Evolutionary conservation across 2,888 invertebrate species (phyloP).

Genomic region (Acleris sparsana): DNA sequence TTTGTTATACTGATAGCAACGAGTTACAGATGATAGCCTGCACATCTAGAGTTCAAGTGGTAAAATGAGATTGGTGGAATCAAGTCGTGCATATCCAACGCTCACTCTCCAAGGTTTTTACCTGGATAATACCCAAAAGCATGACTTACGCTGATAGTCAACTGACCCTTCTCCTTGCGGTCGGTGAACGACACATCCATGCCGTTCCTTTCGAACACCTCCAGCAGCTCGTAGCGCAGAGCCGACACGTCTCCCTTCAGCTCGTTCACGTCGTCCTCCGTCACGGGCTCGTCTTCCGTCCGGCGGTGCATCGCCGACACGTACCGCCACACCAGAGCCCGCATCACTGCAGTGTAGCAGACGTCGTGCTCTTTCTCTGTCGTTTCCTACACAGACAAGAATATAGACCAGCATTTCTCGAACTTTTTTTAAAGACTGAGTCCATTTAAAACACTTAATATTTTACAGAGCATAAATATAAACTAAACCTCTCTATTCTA

Average conservation of each 20-base stretch:
- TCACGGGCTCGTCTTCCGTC: constrained; percentile 92
- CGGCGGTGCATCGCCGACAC: constrained; percentile 93
- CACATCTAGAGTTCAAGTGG: too few relatives aligned
- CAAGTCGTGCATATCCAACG: too few relatives aligned
- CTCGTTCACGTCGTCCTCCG: constrained; percentile 96
- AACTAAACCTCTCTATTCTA: too few relatives aligned
- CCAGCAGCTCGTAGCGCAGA: constrained; percentile 95
- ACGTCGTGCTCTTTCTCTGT: constrained; percentile 87
- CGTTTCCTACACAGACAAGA: constrained; percentile 66
- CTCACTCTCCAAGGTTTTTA: too few relatives aligned
- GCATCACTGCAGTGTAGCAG: constrained; percentile 92
- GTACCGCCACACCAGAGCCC: constrained; percentile 94
- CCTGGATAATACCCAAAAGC: too few relatives aligned
- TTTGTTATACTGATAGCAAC: too few relatives aligned
- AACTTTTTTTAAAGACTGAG: too few relatives aligned
- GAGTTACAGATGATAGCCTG: too few relatives aligned
- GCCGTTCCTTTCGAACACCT: constrained; percentile 94
- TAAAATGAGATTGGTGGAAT: too few relatives aligned
- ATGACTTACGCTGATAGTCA: too few relatives aligned
- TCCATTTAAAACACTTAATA: too few relatives aligned
- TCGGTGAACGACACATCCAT: constrained; percentile 91
- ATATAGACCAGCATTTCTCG: background rate
- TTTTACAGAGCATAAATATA: too few relatives aligned
- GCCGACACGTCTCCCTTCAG: constrained; percentile 96
- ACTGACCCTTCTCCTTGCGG: constrained; percentile 88